These are phyloP conservation scores for Brachyptera putata DNA, from an alignment of 2,888 invertebrate species.

Conservation along the genomic window DNA sequence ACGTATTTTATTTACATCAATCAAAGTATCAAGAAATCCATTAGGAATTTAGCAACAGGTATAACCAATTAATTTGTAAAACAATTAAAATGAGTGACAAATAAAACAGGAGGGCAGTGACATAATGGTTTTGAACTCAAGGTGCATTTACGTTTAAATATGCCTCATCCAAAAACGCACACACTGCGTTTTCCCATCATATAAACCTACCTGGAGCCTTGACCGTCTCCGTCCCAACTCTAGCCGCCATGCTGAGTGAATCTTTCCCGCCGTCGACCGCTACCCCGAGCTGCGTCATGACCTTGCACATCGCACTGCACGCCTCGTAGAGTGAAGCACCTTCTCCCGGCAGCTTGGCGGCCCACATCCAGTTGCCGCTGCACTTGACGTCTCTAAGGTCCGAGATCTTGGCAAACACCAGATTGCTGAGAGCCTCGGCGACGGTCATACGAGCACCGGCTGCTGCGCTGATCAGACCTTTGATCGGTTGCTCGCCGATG, in stretches of 20 bases:
- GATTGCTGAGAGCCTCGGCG: slow-evolving; percentile 88
- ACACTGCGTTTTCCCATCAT: too few relatives aligned
- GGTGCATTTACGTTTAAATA: too few relatives aligned
- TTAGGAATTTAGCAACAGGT: too few relatives aligned
- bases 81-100: too few relatives aligned
- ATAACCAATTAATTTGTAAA: too few relatives aligned
- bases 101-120: too few relatives aligned
- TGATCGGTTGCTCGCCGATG: slow-evolving; percentile 96
- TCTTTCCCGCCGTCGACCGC: slow-evolving; percentile 97
- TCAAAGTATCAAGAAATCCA: too few relatives aligned
- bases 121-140: too few relatives aligned
- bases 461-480: slow-evolving; percentile 76
- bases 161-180: too few relatives aligned
- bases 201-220: slow-evolving; percentile 57
- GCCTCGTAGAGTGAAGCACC: slow-evolving; percentile 85
- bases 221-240: slow-evolving; percentile 61
- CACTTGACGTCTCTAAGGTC: slow-evolving; percentile 82
- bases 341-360: slow-evolving; percentile 90
- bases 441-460: slow-evolving; percentile 93
- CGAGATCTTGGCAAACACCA: slow-evolving; percentile 67
- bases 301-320: slow-evolving; percentile 79
- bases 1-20: too few relatives aligned
- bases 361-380: slow-evolving; percentile 99
- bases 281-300: slow-evolving; percentile 78
- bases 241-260: slow-evolving; percentile 94